Base-by-base conservation (phyloP, 2,888 invertebrate genomes). In the Boloria selene region DNA sequence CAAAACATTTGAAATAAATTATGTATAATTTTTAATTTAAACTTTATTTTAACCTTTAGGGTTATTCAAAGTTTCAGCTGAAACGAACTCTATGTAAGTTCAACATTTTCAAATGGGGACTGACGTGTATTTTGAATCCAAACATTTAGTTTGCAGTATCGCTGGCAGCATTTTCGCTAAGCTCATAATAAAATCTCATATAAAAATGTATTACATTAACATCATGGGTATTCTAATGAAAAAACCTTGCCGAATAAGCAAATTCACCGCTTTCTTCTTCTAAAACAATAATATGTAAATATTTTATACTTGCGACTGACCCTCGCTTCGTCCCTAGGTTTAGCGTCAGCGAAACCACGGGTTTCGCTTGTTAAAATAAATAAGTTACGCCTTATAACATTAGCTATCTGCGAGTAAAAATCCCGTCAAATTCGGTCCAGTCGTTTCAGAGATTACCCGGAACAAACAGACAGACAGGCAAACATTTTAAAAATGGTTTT, bases 111-210 rank as follows among this genome's bases (percentile, higher is more conserved):
- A 31, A 59, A 14, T 17, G 18, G 14, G 31, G 49, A 38, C 49
- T 59, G 59, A 26, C 49, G 7, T 45, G 63, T 56, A 53, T 67
- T 62, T 66, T 45, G 16, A 62, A 18, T 59, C 1, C n/a, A 59
- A 68, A 64, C 51, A 64, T 68, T 68, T 68, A 61, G 56, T 64
- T 68, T 55, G 64, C 47, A 47, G n/a, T 18, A 64, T 14, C 6
- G 53, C 63, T 58, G 26, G 61, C 42, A 26, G 59, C 38, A 44
- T 49, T 62, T 66, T 55, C 58, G 52, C 52, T 59, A 22, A 45
- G 45, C 52, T 59, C 18, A 50, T 56, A 45, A 54, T 54, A 60
- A 53, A 18, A 65, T 13, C 3, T 26, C 13, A 7, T 45, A 53
- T n/a, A 47, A 38, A 60, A 53, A 64, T 7, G 59, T 50, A 55